Base-by-base conservation (phyloP, 2,888 invertebrate genomes). In the Poecilobothrus nobilitatus region DNA sequence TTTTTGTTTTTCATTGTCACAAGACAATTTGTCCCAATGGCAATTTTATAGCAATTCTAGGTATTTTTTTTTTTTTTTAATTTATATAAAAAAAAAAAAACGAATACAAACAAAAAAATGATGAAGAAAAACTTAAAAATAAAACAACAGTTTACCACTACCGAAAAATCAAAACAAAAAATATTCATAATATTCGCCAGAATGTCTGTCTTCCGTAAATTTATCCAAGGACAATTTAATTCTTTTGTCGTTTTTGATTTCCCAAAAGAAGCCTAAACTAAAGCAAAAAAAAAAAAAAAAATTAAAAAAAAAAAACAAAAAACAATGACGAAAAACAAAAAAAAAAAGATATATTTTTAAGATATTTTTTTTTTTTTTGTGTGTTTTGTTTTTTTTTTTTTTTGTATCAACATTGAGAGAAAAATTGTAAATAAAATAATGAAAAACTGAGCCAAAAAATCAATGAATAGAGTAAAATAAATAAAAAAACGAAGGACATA, bases 171-270 rank as follows among this genome's bases (percentile, higher is more conserved):
- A 53, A 53, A 53, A 53, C 53, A 53, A 9, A 53, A 18, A 53
- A 15, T 12, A 53, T 53, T 18, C 18, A 53, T 6, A 53, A 15
- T 53, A 15, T 8, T n/a, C 53, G 53, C 53, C 53, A 53, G 2
- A 18, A 18, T 53, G 53, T 53, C 53, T 53, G 53, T 53, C 53
- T 53, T 53, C 53, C 53, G 7, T 53, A 53, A 53, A 53, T 53
- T 37, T 53, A 53, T 53, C 53, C 53, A 53, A 53, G 53, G 53
- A 53, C 53, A 53, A 53, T 53, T 53, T 53, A 53, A 53, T 53
- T 53, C 53, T 53, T 18, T 53, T 53, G 53, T 53, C 53, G 53
- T 53, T 53, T 53, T 41, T 15, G 15, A 18, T 53, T 53, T n/a
- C 53, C 53, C 15, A 53, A 53, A 53, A n/a, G n/a, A 53, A 15